Evolutionary conservation across 30 jellyfish, hydroid and myxozoan species (phyloP).

Genomic region (Chrysaora quinquecirrha): DNA sequence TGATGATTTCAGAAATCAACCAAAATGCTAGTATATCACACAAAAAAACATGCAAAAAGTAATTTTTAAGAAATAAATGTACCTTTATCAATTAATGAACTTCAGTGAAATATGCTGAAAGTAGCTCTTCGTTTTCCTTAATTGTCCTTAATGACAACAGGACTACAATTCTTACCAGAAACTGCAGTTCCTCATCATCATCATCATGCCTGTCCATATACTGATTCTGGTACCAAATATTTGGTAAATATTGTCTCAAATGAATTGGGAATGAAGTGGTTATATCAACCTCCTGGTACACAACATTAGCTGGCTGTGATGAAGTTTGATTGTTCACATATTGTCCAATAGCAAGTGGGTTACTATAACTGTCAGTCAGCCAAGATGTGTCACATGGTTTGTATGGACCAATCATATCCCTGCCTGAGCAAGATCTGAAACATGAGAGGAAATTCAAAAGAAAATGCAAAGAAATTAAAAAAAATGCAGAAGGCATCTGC

Average conservation of each 20-base stretch:
- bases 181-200: background rate
- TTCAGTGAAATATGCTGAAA: constrained; percentile 79
- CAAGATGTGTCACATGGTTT: constrained; percentile 47
- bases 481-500: no score
- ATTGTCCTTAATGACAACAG: constrained; percentile 61
- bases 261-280: constrained; percentile 56
- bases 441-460: background rate
- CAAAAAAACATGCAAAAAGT: no score
- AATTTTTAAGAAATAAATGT: no score
- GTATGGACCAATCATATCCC: constrained; percentile 45
- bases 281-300: constrained; percentile 69
- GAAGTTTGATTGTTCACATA: constrained; percentile 62
- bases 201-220: constrained; percentile 8
- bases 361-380: constrained; percentile 16
- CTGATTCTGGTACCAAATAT: constrained; percentile 41
- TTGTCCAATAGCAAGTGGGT: constrained; percentile 85
- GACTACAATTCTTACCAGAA: constrained; percentile 50
- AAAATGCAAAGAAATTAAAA: no score
- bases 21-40: no score
- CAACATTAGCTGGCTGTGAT: constrained; percentile 65
- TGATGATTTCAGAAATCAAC: no score
- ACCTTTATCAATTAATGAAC: no score
- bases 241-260: constrained; percentile 62
- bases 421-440: constrained; percentile 50
- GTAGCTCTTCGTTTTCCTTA: constrained; percentile 45